These are phyloP conservation scores for Hydrolagus colliei DNA, from an alignment of 2,797 vertebrate genomes.

Conservation along the genomic window DNA sequence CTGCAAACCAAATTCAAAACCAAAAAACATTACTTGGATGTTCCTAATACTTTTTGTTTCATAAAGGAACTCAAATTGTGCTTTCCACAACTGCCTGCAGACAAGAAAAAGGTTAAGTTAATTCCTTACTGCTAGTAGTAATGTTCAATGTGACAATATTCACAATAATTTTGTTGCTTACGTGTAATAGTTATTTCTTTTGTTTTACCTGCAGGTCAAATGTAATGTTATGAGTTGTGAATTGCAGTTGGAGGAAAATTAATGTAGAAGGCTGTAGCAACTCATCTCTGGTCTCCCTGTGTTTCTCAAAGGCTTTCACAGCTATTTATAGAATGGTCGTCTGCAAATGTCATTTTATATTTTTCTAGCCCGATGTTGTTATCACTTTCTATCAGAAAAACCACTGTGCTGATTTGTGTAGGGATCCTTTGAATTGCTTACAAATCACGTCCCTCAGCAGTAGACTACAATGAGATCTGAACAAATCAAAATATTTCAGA, in stretches of 20 bases:
- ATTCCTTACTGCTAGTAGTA: not conserved
- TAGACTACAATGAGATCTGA: not conserved
- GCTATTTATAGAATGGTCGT: not conserved
- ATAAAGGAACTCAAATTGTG: not conserved
- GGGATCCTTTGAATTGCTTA: not conserved
- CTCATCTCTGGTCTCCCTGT: not conserved
- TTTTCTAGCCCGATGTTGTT: not conserved
- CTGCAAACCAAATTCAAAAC: not conserved
- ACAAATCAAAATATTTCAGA: not conserved
- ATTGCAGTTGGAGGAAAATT: not conserved
- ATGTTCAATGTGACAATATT: not conserved
- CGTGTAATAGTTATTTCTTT: not conserved
- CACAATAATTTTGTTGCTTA: not conserved
- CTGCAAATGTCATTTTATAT: too few species aligned
- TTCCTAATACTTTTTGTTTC: not conserved
- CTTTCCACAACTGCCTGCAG: not conserved
- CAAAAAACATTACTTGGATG: not conserved
- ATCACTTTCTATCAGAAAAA: too few species aligned
- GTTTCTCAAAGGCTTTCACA: too few species aligned
- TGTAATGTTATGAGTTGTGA: not conserved
- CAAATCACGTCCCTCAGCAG: not conserved
- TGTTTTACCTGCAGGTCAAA: constrained; percentile 1
- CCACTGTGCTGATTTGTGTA: too few species aligned
- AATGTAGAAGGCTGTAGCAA: not conserved
- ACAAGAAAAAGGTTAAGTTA: not conserved